phyloP scores from a whole-genome alignment of 2,888 invertebrate genomes.

The Lampropteryx suffumata region DNA sequence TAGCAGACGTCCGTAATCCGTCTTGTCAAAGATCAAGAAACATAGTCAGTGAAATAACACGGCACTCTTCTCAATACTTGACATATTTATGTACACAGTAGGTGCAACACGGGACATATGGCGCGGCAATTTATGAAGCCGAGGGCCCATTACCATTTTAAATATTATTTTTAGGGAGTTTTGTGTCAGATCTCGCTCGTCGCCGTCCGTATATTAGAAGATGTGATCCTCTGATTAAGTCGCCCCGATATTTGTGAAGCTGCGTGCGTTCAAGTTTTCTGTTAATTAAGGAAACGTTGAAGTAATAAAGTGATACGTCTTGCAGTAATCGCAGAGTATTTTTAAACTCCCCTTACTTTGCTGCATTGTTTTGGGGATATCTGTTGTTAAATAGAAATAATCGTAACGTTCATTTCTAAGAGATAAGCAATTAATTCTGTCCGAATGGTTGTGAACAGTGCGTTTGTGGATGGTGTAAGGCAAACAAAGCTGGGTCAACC shows the following conservation, averaged over 20 bases:
- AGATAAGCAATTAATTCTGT: slow-evolving; percentile 69
- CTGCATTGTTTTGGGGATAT: slow-evolving; percentile 14
- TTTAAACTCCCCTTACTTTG: slow-evolving; percentile 19
- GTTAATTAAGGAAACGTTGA: slow-evolving; percentile 72
- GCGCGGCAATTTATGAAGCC: slow-evolving; percentile 81
- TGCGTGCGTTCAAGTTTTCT: slow-evolving; percentile 61
- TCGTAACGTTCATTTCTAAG: slow-evolving; percentile 32
- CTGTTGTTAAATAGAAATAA: slow-evolving; percentile 22
- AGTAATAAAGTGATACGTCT: slow-evolving; percentile 36
- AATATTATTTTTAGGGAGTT: slow-evolving; percentile 84
- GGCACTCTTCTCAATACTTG: slow-evolving; percentile 75
- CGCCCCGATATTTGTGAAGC: slow-evolving; percentile 66
- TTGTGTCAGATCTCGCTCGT: slow-evolving; percentile 82
- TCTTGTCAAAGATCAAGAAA: slow-evolving; percentile 60
- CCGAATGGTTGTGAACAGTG: slow-evolving; percentile 57
- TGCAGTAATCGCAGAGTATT: slow-evolving; percentile 28
- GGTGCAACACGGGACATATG: slow-evolving; percentile 80
- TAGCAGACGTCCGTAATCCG: slow-evolving; percentile 30
- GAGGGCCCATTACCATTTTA: slow-evolving; percentile 82
- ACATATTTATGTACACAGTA: slow-evolving; percentile 82
- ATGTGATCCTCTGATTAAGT: slow-evolving; percentile 81
- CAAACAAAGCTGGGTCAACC: slow-evolving; percentile 82
- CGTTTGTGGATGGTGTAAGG: slow-evolving; percentile 71
- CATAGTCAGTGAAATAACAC: slow-evolving; percentile 53
- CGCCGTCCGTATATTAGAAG: slow-evolving; percentile 77